Evolutionary conservation across 2,797 vertebrate species (phyloP), one percentile per base, ranked within the genome.

Genomic region (Botia almorhae): DNA sequence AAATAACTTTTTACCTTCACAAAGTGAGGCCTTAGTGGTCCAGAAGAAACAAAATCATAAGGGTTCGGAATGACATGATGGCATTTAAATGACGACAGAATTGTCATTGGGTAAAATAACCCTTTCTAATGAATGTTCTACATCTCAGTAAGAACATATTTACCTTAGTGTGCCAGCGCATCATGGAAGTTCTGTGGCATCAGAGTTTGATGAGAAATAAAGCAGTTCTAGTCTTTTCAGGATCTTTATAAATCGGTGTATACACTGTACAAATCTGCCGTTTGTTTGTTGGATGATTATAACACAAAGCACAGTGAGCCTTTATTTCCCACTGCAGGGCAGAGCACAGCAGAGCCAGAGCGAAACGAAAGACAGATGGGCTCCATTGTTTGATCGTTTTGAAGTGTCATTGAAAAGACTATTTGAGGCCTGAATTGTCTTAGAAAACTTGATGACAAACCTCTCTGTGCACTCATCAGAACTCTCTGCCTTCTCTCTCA

Each of bases 341-440:
- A 5, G 21, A 69, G 64, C 21, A 69, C 17, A 2, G 23, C 76
- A 70, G 43, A 78, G 55, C 23, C 13, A 4, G 56, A 53, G 69
- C 13, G 14, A 64, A 64, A 5, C 14, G 46, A 60, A 23, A 75
- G 72, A 68, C 55, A 75, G 64, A 68, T 53, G 64, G 64, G 61
- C 72, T 50, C 72, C 19, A 69, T 74, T 63, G 72, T 69, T 81
- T 71, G 76, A 79, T 43, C 69, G 79, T 75, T 81, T 61, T 81
- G 79, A 75, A 75, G 79, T 61, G 79, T 53, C 64, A 1, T 39
- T 75, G 48, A 69, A 81, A 75, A 75, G 26, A 69, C 72, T 74
- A 56, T 75, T 61, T 69, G 55, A 75, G 29, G 50, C 61, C 64
- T 61, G 64, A 69, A 81, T n/a, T 53, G 65, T 81, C 79, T 81